Base-by-base conservation (phyloP, 30 jellyfish, hydroid and myxozoan species). In the Hydractinia symbiolongicarpus region DNA sequence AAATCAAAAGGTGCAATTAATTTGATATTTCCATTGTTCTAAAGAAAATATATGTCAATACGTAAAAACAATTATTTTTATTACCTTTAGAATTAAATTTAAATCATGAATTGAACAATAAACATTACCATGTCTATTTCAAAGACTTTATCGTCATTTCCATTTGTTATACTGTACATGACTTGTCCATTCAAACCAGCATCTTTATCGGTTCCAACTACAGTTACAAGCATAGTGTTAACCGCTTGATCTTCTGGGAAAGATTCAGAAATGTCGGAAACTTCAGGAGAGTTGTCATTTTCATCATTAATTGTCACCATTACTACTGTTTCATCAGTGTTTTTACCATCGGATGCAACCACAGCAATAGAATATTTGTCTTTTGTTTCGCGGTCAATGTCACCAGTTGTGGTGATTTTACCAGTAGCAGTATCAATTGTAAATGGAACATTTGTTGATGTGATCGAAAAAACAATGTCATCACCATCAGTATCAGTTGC, bases 271-370 rank as follows among this genome's bases (percentile, higher is more conserved):
- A 8, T 10, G 55, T 20, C 61, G 76, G 72, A 4, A 4, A 75
- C n/a, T 8, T 51, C n/a, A n/a, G 83, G 83, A n/a, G 81, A 16
- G 75, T 75, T 75, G 83, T 75, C 83, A 55, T 75, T 75, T 6
- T 50, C 51, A 53, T 75, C 83, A 53, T 51, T 55, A 15, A 75
- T 75, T 20, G 81, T 75, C 6, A 75, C 55, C 55, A 20, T 75
- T 74, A 75, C 61, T n/a, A 44, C 55, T 64, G 74, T 13, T 64
- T 64, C 40, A 64, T 64, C 74, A 64, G 8, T 51, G 40, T 64
- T 64, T n/a, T 11, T 75, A 54, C 61, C 53, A 75, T 75, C 83
- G 16, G 79, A 51, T 13, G 72, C 83, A 50, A 50, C 30, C 11
- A 75, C 83, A 5, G 16, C 5, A 54, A 75, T 20, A 6, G 61